Base-by-base conservation (phyloP, 1,140 invertebrate genomes). In the Hypsibius dujardini region DNA sequence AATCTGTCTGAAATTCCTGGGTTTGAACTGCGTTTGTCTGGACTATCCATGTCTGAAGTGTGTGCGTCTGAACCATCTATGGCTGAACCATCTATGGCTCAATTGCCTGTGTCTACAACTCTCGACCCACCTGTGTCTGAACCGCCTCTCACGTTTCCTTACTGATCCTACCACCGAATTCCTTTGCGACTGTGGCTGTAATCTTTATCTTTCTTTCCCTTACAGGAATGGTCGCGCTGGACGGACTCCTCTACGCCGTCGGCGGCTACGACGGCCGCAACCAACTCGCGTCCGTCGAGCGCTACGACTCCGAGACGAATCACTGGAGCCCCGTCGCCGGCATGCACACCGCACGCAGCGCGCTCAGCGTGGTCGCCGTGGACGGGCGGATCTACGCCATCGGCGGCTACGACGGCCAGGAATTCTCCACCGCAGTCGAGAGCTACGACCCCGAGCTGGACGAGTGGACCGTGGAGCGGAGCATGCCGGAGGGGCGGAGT, bases 381-480 rank as follows among this genome's bases (percentile, higher is more conserved):
- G 45, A 46, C 28, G 15, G 70, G n/a, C 69, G 50, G n/a, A 59
- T 1, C 40, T 72, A 46, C 74, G 56, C 76, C 78, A 75, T 78
- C 90, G 90, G 90, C 70, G 90, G 90, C 1, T 93, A 90, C 79
- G 88, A 92, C 81, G 90, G 90, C 69, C 76, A 73, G 70, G 84
- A 85, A 67, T 92, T 92, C 80, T 78, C 92, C 50, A 84, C 85
- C 71, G 86, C 87, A 46, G 88, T 92, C 45, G 90, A 93, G 80
- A 86, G 90, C 69, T 95, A 90, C 77, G 87, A 92, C 80, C 88
- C 89, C 46, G 79, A 79, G 0, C 84, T 81, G 59, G 85, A 91
- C 79, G 78, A 80, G 46, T 95, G 91, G 92, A 82, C 82, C 70
- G 81, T 83, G 72, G 88, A 88, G 46, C 84, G 85, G 46, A 83